A percentile compares a stretch with the other conserved stretches of the same genome.
These are phyloP conservation scores for Drosophila kuntzei DNA, from an alignment of 2,888 invertebrate species.

Conservation along the genomic window DNA sequence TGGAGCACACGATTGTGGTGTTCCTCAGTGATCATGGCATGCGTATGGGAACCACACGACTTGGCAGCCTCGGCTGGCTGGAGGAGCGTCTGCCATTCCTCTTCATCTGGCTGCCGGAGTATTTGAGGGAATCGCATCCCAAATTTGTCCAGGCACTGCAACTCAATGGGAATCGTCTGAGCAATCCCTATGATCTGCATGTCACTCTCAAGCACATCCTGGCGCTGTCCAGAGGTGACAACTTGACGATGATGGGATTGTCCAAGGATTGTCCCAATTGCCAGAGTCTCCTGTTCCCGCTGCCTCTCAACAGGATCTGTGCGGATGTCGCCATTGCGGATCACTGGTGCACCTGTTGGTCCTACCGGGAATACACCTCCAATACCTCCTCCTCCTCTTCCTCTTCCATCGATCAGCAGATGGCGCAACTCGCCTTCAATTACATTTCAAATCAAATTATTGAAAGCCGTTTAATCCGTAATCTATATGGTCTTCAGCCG, in stretches of 20 bases:
- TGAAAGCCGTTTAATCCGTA: too few relatives aligned
- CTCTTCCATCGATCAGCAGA: not conserved
- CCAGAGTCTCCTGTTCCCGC: slow-evolving; percentile 87
- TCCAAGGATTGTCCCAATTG: slow-evolving; percentile 88
- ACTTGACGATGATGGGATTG: fast-evolving
- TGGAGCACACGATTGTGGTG: slow-evolving; percentile 88
- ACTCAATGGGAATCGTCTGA: slow-evolving; percentile 88
- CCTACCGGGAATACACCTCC: slow-evolving; percentile 66
- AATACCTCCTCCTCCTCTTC: not conserved
- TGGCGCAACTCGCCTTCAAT: slow-evolving; percentile 1
- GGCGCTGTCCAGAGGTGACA: slow-evolving; percentile 71
- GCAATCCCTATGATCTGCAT: slow-evolving; percentile 91
- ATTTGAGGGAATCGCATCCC: slow-evolving; percentile 87
- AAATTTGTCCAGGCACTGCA: slow-evolving; percentile 86
- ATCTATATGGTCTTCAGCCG: not conserved
- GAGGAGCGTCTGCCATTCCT: slow-evolving; percentile 91
- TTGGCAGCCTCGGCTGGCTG: slow-evolving; percentile 89
- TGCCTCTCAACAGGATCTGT: slow-evolving; percentile 81
- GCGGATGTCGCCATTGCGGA: slow-evolving; percentile 54
- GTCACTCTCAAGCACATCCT: slow-evolving; percentile 89
- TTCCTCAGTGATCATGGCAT: slow-evolving; percentile 92
- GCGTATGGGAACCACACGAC: slow-evolving; percentile 89
- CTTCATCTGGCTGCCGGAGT: slow-evolving; percentile 89
- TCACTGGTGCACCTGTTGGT: slow-evolving; percentile 83
- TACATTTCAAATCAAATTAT: not conserved